Evolutionary conservation across 2,797 vertebrate species (phyloP), one percentile per base, ranked within the genome.

Genomic region (Euthynnus affinis): DNA sequence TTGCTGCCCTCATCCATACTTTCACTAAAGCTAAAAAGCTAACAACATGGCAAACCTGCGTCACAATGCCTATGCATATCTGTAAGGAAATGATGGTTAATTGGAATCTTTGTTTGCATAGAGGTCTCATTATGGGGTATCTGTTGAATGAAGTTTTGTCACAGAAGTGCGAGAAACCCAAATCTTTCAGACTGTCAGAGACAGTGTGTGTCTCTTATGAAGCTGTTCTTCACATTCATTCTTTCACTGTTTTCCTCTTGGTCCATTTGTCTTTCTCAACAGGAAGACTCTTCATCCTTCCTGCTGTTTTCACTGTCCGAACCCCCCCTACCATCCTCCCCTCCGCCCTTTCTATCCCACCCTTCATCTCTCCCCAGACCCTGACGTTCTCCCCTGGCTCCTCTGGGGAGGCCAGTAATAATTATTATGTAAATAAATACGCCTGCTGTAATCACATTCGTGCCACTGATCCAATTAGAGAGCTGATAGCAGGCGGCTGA

Each of bases 361-460:
- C 69, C 86, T 88, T 82, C 84, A 87, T 90, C 89, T 90, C 84
- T 87, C 85, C 74, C 77, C 71, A 78, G 85, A 81, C 83, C 88
- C 76, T 75, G 32, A 55, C 61, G 37, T 80, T 91, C 84, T 87
- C 84, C 82, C 85, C 86, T 80, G 88, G 90, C 92, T 93, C 93
- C 94, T 93, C 89, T 80, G 85, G 94, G 93, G 91, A 93, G 88
- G 92, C 91, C 89, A 88, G 94, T 95, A 96, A 96, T 96, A 96
- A 96, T 96, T 96, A 96, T 96, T 96, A 95, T 96, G 95, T 96
- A 96, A 96, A 96, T 96, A 96, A 96, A 96, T 96, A 96, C 92
- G 95, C 93, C 91, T 93, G 93, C 93, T 87, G 89, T 96, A 96
- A 96, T 96, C 94, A 93, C 95, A 96, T 96, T 95, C 91, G 92